A percentile compares a stretch with the other conserved stretches of the same genome.
These are phyloP conservation scores for Aleiodes sp. DNA, from an alignment of 1,140 invertebrate species.

Conservation along the genomic window DNA sequence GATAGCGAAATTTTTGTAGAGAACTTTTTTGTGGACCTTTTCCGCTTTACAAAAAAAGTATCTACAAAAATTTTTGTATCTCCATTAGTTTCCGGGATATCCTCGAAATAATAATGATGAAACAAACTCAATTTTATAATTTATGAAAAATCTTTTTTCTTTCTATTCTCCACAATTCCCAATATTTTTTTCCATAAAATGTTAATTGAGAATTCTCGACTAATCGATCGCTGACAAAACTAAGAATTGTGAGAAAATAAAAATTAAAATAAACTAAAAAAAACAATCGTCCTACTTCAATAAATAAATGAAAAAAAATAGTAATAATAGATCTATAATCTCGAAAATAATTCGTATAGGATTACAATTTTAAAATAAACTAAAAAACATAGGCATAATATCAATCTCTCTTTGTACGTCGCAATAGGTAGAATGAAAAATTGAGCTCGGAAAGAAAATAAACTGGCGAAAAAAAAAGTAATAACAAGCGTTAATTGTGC, in stretches of 20 bases:
- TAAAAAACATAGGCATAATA: constrained; percentile 29
- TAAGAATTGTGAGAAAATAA: background rate
- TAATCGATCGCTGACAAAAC: constrained; percentile 5
- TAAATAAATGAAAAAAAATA: constrained; percentile 47
- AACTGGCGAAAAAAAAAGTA: too few relatives aligned
- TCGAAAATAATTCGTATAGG: constrained; percentile 44
- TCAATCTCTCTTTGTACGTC: constrained; percentile 61
- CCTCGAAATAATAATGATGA: too few relatives aligned
- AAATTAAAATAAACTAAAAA: background rate
- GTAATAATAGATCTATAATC: constrained; percentile 37
- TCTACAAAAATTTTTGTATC: background rate
- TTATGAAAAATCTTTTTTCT: too few relatives aligned
- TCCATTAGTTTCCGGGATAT: background rate
- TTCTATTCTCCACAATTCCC: background rate
- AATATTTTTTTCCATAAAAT: background rate
- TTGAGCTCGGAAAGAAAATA: constrained; percentile 54
- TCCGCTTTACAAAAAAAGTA: too few relatives aligned
- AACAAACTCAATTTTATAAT: too few relatives aligned
- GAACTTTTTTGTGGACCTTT: background rate
- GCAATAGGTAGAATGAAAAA: constrained; percentile 62
- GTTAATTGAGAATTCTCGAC: background rate
- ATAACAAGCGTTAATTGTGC: background rate
- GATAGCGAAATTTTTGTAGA: background rate
- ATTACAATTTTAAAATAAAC: constrained; percentile 30
- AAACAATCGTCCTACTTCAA: constrained; percentile 45